Conservation (phyloP, 2,888 invertebrate species). For the Lumbricus terrestris region DNA sequence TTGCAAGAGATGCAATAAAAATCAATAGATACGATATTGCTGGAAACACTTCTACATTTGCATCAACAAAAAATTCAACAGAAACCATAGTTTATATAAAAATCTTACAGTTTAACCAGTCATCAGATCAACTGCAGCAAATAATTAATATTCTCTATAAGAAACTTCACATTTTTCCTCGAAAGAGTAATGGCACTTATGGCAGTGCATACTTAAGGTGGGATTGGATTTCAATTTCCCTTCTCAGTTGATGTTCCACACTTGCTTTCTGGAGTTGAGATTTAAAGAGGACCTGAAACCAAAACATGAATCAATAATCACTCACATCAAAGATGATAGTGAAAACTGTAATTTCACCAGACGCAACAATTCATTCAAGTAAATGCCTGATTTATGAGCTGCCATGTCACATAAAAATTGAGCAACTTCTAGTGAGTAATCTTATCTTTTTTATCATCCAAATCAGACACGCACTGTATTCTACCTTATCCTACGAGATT, state of each 20-base stretch:
- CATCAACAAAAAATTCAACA: not conserved
- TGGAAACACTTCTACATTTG: not conserved
- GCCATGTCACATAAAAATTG: not conserved
- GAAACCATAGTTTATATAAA: not conserved
- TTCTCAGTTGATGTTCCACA: conserved; percentile 88
- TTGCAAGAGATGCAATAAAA: too few relatives aligned
- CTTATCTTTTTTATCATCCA: not conserved
- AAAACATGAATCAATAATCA: not conserved
- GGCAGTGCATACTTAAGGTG: conserved; percentile 69
- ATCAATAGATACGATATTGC: too few relatives aligned
- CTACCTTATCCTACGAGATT: not conserved
- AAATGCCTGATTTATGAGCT: not conserved
- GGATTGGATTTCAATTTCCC: conserved; percentile 96
- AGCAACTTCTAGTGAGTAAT: not conserved
- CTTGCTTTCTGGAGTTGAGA: conserved; percentile 80
- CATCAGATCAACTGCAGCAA: not conserved
- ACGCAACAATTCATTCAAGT: not conserved
- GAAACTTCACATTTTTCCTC: not conserved
- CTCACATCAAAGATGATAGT: not conserved
- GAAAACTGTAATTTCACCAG: not conserved
- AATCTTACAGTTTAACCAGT: not conserved
- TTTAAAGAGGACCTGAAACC: conserved; percentile 68
- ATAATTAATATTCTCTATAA: not conserved
- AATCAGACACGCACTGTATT: not conserved
- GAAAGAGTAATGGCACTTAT: too few relatives aligned